Evolutionary conservation across 2,888 invertebrate species (phyloP).

Genomic region (Synergus japonicus): DNA sequence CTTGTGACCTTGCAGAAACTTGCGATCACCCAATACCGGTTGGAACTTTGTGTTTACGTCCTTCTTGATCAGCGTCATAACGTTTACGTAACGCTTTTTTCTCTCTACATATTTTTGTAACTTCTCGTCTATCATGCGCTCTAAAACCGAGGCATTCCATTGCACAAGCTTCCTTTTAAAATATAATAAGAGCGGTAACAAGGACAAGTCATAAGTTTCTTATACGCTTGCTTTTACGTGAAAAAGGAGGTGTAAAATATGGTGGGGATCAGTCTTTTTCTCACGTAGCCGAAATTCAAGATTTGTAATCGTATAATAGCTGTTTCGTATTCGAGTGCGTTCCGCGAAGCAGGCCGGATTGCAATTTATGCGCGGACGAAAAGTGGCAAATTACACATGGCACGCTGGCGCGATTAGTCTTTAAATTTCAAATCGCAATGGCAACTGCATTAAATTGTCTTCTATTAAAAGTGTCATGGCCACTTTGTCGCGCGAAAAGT

Average conservation of each 20-base stretch:
- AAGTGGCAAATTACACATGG: constrained; percentile 52
- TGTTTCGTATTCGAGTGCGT: constrained; percentile 29
- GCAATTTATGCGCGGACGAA: constrained; percentile 47
- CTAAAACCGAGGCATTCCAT: constrained; percentile 22
- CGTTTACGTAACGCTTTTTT: constrained; percentile 53
- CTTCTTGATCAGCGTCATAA: constrained; percentile 49
- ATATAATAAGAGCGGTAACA: not conserved
- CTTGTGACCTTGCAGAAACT: constrained; percentile 34
- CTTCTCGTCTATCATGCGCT: constrained; percentile 36
- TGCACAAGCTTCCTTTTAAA: not conserved
- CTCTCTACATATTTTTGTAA: constrained; percentile 51
- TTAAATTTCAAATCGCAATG: constrained; percentile 73
- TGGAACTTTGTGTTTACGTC: constrained; percentile 41
- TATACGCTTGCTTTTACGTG: not conserved
- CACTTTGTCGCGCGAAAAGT: constrained; percentile 56
- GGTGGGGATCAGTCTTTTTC: not conserved
- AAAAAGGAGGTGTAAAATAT: not conserved
- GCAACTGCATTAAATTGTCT: constrained; percentile 74
- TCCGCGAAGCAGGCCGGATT: constrained; percentile 35
- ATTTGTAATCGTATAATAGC: constrained; percentile 41
- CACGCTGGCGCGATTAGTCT: constrained; percentile 61
- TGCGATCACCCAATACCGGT: constrained; percentile 39
- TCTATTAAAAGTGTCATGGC: constrained; percentile 76
- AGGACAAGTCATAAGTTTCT: not conserved
- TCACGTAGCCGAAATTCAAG: constrained; percentile 30